These are phyloP conservation scores for Saxidomus purpurata DNA, from an alignment of 1,140 invertebrate genomes.

Conservation along the genomic window DNA sequence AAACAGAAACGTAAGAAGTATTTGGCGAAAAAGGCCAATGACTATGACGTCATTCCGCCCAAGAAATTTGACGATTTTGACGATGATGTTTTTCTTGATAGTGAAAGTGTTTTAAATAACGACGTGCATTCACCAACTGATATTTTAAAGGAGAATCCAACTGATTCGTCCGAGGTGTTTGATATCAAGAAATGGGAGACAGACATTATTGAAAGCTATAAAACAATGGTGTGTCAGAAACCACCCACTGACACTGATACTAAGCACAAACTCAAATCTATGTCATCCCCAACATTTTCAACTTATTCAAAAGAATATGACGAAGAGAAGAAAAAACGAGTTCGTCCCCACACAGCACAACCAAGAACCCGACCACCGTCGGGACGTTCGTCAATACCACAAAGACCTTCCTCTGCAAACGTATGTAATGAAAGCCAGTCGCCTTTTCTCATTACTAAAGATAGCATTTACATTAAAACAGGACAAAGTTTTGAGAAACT, in stretches of 20 bases:
- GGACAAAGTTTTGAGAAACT: conserved; percentile 60
- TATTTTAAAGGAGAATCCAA: conserved; percentile 30
- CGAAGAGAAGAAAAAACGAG: background rate
- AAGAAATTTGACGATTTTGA: conserved; percentile 29
- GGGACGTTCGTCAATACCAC: background rate
- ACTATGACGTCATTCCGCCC: conserved; percentile 20
- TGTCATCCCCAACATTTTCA: conserved; percentile 47
- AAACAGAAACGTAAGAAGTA: conserved; percentile 53
- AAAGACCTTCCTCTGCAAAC: conserved; percentile 42
- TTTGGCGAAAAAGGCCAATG: background rate
- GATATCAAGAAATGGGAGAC: conserved; percentile 60
- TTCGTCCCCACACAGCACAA: conserved; percentile 58
- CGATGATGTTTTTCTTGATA: conserved; percentile 54
- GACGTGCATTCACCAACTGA: conserved; percentile 9
- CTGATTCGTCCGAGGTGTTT: conserved; percentile 40
- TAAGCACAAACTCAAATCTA: conserved; percentile 32
- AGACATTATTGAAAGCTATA: conserved; percentile 64
- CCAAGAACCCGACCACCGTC: conserved; percentile 16
- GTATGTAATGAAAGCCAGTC: conserved; percentile 2
- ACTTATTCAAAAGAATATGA: background rate
- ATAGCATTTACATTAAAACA: conserved; percentile 63
- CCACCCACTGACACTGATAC: background rate
- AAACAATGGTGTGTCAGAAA: conserved; percentile 44
- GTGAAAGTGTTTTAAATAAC: background rate
- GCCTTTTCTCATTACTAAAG: conserved; percentile 62